Conservation (phyloP, 2,113 vertebrate species). For the Microcebus lehilahytsara region DNA sequence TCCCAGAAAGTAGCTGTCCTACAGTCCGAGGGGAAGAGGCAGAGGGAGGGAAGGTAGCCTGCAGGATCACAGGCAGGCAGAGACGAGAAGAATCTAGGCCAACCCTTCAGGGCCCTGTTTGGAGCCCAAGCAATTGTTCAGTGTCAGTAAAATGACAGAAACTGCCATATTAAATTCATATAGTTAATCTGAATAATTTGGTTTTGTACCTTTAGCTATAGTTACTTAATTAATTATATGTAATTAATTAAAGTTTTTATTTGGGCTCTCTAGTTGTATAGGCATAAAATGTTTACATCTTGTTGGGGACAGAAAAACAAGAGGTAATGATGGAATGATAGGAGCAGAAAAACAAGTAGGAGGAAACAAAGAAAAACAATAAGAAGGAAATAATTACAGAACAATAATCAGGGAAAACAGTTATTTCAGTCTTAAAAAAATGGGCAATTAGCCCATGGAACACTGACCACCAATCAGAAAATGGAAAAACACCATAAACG, state of each 20-base stretch:
- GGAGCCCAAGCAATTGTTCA: fast-evolving
- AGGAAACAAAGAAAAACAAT: too few relatives aligned
- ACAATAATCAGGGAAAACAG: too few relatives aligned
- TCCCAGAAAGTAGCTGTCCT: fast-evolving
- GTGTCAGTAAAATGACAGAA: neutral
- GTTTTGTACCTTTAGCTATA: neutral
- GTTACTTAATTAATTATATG: neutral
- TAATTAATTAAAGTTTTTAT: neutral
- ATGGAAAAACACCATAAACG: too few relatives aligned
- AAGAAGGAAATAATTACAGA: too few relatives aligned
- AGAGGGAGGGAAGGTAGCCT: fast-evolving
- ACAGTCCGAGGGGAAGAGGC: fast-evolving
- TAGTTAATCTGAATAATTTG: neutral
- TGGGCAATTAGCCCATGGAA: too few relatives aligned
- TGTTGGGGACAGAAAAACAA: too few relatives aligned
- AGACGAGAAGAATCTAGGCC: neutral
- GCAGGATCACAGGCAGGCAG: fast-evolving
- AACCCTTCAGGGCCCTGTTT: fast-evolving
- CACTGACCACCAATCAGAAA: too few relatives aligned
- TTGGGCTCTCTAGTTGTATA: neutral
- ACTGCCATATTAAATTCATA: neutral
- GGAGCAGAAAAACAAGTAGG: too few relatives aligned
- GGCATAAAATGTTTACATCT: neutral
- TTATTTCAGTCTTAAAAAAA: too few relatives aligned
- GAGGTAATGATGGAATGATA: too few relatives aligned